Conservation (phyloP, 2,113 vertebrate species). For the Columba janthina region DNA sequence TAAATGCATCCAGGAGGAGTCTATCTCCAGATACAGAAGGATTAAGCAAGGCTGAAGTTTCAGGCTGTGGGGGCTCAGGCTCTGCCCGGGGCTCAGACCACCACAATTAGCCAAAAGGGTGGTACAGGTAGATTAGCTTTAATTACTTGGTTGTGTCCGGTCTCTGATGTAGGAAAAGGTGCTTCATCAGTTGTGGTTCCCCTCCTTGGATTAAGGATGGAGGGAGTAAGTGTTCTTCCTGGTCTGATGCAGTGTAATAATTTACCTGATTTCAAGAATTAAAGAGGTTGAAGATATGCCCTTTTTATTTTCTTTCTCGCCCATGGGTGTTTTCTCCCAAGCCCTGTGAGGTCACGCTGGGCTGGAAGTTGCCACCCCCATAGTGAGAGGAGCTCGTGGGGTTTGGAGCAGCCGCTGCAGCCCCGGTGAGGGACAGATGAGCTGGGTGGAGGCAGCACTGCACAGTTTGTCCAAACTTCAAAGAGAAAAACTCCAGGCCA, state of each 20-base stretch:
- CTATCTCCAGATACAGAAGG: background rate
- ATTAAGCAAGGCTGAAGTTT: background rate
- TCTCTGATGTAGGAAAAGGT: background rate
- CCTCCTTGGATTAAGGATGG: background rate
- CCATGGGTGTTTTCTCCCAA: accelerated
- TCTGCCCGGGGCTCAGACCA: background rate
- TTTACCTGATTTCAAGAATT: background rate
- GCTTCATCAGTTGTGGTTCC: background rate
- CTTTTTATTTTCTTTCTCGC: no score
- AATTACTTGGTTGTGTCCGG: background rate
- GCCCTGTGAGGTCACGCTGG: accelerated
- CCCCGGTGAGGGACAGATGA: no score
- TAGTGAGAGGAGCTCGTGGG: accelerated
- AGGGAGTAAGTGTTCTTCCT: background rate
- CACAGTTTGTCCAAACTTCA: background rate
- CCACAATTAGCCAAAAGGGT: background rate
- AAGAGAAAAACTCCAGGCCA: background rate
- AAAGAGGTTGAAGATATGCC: background rate
- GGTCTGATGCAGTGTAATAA: background rate
- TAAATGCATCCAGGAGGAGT: background rate
- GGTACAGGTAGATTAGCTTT: background rate
- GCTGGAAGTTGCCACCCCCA: background rate
- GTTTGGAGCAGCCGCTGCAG: background rate
- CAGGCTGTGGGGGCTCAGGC: background rate
- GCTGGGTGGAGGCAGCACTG: background rate